Evolutionary conservation across 1,140 invertebrate species (phyloP), one percentile per base, ranked within the genome.

Genomic region (Bombus soroeensis): DNA sequence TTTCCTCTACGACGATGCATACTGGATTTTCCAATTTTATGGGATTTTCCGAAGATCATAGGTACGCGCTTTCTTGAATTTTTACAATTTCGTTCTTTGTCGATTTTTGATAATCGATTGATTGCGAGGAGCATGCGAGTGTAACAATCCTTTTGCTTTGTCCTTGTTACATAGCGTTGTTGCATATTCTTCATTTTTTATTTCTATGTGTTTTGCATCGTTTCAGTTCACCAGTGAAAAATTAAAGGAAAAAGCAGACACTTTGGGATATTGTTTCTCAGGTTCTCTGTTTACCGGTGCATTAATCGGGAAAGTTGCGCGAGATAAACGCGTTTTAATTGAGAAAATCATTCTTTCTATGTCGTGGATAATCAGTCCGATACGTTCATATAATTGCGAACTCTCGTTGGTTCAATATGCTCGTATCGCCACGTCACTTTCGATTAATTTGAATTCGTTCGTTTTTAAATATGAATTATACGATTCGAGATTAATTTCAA

Each of bases 271-370:
- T 37, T 68, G 2, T 22, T 34, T 10, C 18, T 10, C 32, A 12
- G 1, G 0, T 37, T 37, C n/a, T 10, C 12, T 64, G 12, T 4
- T 32, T 64, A 64, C 3, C 28, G 10, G 3, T 64, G n/a, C 62
- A 32, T 4, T 12, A 13, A 2, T 72, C 8, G 53, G n/a, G 22
- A 73, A 73, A 81, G 53, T 81, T 64, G 43, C 53, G 25, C 18
- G 70, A 64, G 57, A 74, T 57, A 81, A 81, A 81, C 70, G 22
- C 53, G 80, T 74, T 81, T 53, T 37, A 74, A 81, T n/a, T 8
- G 70, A n/a, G 12, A 2, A 12, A 32, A 4, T 9, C 39, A 12
- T 74, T 41, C 70, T 28, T 62, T 62, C 18, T 32, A 10, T 22
- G 18, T 53, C 18, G 47, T 6, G 47, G 47, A 53, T 22, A 53